phyloP scores from a whole-genome alignment of 2,113 vertebrate genomes.

The Monopterus albus region DNA sequence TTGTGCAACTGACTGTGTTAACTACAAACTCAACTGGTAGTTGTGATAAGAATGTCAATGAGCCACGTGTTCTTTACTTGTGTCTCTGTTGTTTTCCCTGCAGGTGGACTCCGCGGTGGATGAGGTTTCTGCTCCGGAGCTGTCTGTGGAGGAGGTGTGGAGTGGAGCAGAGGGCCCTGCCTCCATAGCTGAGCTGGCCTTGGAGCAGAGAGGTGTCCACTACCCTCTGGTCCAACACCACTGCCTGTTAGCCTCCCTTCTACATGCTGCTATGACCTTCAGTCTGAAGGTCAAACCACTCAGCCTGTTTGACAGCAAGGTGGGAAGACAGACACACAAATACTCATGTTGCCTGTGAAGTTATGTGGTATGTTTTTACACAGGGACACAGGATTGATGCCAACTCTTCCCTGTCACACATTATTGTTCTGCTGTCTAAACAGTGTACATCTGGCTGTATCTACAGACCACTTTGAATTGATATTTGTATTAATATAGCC shows the following conservation, averaged over 20 bases:
- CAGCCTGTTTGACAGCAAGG: constrained; percentile 94
- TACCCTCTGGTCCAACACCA: constrained; percentile 96
- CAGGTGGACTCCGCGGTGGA: constrained; percentile 91
- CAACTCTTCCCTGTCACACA: no score
- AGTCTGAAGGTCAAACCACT: constrained; percentile 91
- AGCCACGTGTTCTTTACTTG: neutral
- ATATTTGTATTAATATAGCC: no score
- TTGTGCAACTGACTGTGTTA: no score
- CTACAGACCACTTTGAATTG: no score
- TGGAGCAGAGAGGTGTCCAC: constrained; percentile 93
- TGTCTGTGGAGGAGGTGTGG: constrained; percentile 93
- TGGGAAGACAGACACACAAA: constrained; percentile 45
- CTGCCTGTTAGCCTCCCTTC: constrained; percentile 86
- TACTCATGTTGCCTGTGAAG: neutral
- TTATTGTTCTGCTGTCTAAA: no score
- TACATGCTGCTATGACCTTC: constrained; percentile 89
- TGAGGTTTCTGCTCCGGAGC: constrained; percentile 83
- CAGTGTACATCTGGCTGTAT: no score
- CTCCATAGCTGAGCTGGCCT: constrained; percentile 92
- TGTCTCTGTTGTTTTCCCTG: no score
- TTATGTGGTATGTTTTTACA: no score
- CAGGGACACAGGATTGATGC: no score
- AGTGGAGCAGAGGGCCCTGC: constrained; percentile 86
- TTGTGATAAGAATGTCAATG: neutral
- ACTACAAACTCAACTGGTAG: neutral